phyloP scores from a whole-genome alignment of 2,113 vertebrate genomes.

The Lycocorax pyrrhopterus region DNA sequence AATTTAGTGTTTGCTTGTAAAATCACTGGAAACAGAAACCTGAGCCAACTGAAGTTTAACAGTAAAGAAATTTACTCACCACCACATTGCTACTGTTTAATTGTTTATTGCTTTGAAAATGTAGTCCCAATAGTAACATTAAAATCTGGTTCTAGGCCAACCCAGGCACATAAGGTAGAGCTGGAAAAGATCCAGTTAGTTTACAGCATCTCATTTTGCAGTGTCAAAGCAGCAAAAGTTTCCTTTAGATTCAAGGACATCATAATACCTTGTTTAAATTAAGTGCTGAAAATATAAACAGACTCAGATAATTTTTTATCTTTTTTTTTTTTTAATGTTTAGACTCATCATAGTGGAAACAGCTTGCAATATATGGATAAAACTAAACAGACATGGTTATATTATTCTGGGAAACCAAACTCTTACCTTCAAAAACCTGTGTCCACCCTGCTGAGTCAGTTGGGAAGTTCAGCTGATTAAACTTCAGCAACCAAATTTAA shows the following conservation, averaged over 20 bases:
- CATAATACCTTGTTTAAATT: slow-evolving; percentile 5
- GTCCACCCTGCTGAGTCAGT: background rate
- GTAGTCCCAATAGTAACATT: slow-evolving; percentile 23
- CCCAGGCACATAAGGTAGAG: slow-evolving; percentile 3
- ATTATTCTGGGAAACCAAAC: slow-evolving; percentile 6
- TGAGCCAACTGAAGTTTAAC: slow-evolving; percentile 14
- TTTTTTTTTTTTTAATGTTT: background rate
- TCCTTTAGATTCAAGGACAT: background rate
- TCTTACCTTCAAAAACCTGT: background rate
- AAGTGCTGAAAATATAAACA: slow-evolving; percentile 25
- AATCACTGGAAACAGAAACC: slow-evolving; percentile 38
- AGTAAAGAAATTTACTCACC: slow-evolving; percentile 9
- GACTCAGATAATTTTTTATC: background rate
- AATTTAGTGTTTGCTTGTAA: slow-evolving; percentile 31
- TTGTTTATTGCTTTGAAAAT: slow-evolving; percentile 48
- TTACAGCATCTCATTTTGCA: slow-evolving; percentile 23
- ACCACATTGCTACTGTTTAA: slow-evolving; percentile 10
- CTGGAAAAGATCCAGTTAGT: slow-evolving; percentile 21
- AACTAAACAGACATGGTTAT: background rate
- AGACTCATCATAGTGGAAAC: background rate
- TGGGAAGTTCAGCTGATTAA: background rate
- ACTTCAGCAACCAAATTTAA: background rate
- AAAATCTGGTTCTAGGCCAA: slow-evolving; percentile 11
- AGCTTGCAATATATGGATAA: background rate
- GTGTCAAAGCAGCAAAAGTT: slow-evolving; percentile 3